Conservation (phyloP, 2,113 vertebrate genomes). For the Carettochelys insculpta region DNA sequence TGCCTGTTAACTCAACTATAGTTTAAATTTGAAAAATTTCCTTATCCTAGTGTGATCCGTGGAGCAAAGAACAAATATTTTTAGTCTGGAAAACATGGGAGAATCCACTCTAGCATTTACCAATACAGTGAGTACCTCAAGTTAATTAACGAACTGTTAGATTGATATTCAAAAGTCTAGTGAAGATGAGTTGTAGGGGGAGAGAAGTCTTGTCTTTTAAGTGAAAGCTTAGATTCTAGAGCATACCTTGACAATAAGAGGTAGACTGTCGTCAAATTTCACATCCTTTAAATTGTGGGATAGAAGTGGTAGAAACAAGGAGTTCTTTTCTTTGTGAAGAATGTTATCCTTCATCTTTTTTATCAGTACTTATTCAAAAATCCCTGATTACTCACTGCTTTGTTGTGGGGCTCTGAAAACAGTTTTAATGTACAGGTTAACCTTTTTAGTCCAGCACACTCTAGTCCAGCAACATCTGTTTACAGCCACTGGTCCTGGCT, state of each 20-base stretch:
- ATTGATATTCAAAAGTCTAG: neutral
- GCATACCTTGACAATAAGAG: neutral
- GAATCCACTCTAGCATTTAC: neutral
- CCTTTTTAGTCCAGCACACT: too few species aligned
- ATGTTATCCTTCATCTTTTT: neutral
- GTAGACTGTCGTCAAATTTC: neutral
- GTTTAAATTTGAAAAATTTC: neutral
- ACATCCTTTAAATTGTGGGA: neutral
- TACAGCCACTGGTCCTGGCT: too few species aligned
- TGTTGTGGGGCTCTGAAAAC: neutral
- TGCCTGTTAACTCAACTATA: neutral
- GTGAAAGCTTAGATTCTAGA: neutral
- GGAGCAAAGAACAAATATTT: neutral
- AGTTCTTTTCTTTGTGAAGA: neutral
- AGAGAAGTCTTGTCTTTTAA: neutral
- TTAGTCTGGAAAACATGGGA: neutral
- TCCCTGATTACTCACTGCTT: slow-evolving; percentile 10
- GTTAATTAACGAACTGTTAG: neutral
- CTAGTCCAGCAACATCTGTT: too few species aligned
- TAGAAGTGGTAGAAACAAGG: slow-evolving; percentile 1
- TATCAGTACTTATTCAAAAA: neutral
- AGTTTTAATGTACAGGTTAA: too few species aligned
- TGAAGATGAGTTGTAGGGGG: neutral
- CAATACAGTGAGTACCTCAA: neutral
- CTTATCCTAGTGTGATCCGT: neutral